Percentiles rank a stretch among this genome's conserved stretches.
Evolutionary conservation across 2,888 invertebrate species (phyloP).

Genomic region (Ryuthela nishihirai): DNA sequence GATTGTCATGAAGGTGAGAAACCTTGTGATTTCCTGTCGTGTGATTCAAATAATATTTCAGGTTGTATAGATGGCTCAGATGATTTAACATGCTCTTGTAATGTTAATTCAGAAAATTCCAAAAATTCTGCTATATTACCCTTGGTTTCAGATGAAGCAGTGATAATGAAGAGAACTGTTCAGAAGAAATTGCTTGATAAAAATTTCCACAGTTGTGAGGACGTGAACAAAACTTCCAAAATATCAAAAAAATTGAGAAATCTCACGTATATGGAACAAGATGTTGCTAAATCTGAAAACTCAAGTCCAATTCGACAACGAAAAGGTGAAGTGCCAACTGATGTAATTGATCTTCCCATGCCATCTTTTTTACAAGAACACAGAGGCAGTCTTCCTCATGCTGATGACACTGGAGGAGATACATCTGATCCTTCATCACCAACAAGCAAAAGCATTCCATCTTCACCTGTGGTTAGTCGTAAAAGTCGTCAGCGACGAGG

Average conservation of each 20-base stretch:
- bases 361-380: conserved; percentile 34
- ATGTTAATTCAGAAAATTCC: conserved; percentile 7
- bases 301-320: conserved; percentile 29
- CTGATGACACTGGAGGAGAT: conserved; percentile 19
- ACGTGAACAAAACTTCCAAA: conserved; percentile 22
- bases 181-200: conserved; percentile 8
- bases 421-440: conserved; percentile 18
- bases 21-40: conserved; percentile 19
- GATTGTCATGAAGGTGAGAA: conserved; percentile 29
- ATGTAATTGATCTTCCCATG: conserved; percentile 15
- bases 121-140: conserved; percentile 5
- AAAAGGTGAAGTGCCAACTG: conserved; percentile 33
- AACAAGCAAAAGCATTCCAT: conserved; percentile 40
- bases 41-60: conserved; percentile 19
- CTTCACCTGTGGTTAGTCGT: conserved; percentile 38
- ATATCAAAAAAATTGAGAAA: conserved; percentile 2
- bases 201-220: conserved; percentile 32
- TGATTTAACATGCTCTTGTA: conserved; percentile 29
- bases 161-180: neutral
- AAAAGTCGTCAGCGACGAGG: conserved; percentile 34
- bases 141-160: neutral
- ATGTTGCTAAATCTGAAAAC: conserved; percentile 26
- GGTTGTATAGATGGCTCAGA: conserved; percentile 26
- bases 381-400: conserved; percentile 39
- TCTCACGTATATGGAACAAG: conserved; percentile 8